Base-by-base conservation (phyloP, 2,888 invertebrate genomes). In the Yponomeuta sedellus region DNA sequence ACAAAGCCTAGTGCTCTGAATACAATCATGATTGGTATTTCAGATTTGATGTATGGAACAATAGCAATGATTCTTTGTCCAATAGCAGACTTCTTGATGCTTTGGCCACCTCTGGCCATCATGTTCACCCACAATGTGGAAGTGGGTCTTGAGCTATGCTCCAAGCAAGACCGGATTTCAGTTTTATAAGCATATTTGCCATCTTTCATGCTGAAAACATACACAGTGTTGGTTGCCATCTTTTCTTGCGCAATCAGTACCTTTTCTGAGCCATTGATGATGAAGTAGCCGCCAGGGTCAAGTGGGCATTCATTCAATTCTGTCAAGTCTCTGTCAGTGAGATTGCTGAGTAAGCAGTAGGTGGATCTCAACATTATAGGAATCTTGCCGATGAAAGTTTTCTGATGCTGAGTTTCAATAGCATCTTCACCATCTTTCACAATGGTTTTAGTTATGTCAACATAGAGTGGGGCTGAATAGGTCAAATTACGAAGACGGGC, bases 181-280 rank as follows among this genome's bases (percentile, higher is more conserved):
- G 99, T 96, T 92, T 99, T 99, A 81, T 95, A 99, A 0, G 99
- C 99, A 92, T 97, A 99, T 86, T 99, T 99, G 28, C 98, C 98
- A 86, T 99, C 99, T 89, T 99, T 99, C 97, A 99, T 98, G 75
- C 97, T 96, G 81, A 99, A 99, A 16, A 99, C 99, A 88, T 99
- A 99, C 1, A 99, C 99, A 62, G 99, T 99, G 82, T 99, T 99
- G 10, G 99, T 99, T 8, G 99, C 99, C 99, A 99, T 99, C 91
- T 99, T 99, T 83, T 99, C 99, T 85, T 99, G 99, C 0, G 99
- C 99, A 82, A 99, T 99, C 44, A 99, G 91, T 3, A 99, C 97
- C 86, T 99, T 99, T 88, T 99, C 99, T 10, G 99, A 99, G 1
- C 99, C 99, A 82, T 99, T 99, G 70, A 99, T 99, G 73, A 99